phyloP scores from a whole-genome alignment of 2,888 invertebrate genomes.

The Anoplius nigerrimus region DNA sequence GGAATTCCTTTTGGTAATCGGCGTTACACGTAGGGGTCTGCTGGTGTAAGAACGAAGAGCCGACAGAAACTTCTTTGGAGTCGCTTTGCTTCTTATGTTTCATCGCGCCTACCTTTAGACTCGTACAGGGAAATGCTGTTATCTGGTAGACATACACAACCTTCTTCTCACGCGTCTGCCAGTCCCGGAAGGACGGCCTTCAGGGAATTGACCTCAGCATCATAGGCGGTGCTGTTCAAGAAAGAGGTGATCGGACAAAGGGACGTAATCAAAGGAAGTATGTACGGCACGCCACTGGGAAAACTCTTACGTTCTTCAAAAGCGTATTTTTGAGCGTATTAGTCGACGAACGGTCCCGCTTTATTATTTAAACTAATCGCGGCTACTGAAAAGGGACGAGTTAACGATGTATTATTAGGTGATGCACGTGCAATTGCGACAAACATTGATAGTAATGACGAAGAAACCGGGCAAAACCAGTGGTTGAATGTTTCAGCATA shows the following conservation, averaged over 20 bases:
- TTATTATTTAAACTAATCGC: too few relatives aligned
- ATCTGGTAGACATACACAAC: slow-evolving; percentile 42
- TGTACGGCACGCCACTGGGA: too few relatives aligned
- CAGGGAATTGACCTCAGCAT: slow-evolving; percentile 49
- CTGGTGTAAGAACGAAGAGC: slow-evolving; percentile 31
- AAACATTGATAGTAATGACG: too few relatives aligned
- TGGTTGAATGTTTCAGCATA: too few relatives aligned
- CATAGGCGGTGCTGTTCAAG: slow-evolving; percentile 16
- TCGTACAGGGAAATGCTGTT: slow-evolving; percentile 32
- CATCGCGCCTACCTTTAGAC: slow-evolving; percentile 20
- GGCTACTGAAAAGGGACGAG: too few relatives aligned
- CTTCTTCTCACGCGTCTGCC: slow-evolving; percentile 50
- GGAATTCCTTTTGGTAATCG: slow-evolving; percentile 40
- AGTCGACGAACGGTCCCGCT: too few relatives aligned
- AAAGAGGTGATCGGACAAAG: slow-evolving; percentile 29
- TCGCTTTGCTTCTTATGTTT: slow-evolving; percentile 30
- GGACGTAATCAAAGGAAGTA: too few relatives aligned
- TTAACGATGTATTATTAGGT: too few relatives aligned
- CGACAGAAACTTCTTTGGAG: slow-evolving; percentile 29
- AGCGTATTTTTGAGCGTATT: too few relatives aligned
- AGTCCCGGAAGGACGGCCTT: slow-evolving; percentile 55
- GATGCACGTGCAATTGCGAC: too few relatives aligned
- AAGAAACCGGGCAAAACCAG: too few relatives aligned
- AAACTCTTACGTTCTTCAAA: too few relatives aligned
- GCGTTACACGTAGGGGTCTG: slow-evolving; percentile 47